A percentile compares a stretch with the other conserved stretches of the same genome.
These are phyloP conservation scores for Vipera ursinii DNA, from an alignment of 2,797 vertebrate genomes.

Conservation along the genomic window DNA sequence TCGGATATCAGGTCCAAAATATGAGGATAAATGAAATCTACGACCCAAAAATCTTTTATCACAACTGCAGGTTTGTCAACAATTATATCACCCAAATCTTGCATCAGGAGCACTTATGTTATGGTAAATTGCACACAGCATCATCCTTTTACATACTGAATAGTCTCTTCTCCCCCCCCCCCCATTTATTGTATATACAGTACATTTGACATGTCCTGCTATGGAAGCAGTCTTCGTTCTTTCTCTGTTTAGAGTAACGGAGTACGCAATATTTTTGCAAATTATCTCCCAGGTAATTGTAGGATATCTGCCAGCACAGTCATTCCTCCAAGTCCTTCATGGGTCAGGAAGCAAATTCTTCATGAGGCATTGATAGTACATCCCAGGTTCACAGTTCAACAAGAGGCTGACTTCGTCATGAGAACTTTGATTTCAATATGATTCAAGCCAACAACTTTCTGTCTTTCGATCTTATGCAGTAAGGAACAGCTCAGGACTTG, in stretches of 20 bases:
- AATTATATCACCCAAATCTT: not conserved
- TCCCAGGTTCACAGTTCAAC: not conserved
- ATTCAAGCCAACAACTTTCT: not conserved
- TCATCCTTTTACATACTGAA: not conserved
- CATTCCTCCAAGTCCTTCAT: not conserved
- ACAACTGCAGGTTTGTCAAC: not conserved
- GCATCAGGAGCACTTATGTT: not conserved
- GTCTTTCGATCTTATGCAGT: not conserved
- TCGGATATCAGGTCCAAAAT: not conserved
- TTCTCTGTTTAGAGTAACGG: not conserved
- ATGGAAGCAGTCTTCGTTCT: not conserved
- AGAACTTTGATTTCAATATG: not conserved
- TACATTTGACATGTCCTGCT: too few relatives aligned
- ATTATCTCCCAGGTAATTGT: not conserved
- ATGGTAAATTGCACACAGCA: not conserved
- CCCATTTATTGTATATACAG: not conserved
- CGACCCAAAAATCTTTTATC: not conserved
- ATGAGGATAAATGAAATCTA: not conserved
- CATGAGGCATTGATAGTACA: not conserved
- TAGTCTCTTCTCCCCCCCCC: not conserved
- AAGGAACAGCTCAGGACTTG: not conserved
- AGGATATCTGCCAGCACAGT: not conserved
- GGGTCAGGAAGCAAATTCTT: not conserved
- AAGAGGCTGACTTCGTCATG: not conserved
- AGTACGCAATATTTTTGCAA: not conserved